These are phyloP conservation scores for Amitus sp. DNA, from an alignment of 2,888 invertebrate genomes.

Conservation along the genomic window DNA sequence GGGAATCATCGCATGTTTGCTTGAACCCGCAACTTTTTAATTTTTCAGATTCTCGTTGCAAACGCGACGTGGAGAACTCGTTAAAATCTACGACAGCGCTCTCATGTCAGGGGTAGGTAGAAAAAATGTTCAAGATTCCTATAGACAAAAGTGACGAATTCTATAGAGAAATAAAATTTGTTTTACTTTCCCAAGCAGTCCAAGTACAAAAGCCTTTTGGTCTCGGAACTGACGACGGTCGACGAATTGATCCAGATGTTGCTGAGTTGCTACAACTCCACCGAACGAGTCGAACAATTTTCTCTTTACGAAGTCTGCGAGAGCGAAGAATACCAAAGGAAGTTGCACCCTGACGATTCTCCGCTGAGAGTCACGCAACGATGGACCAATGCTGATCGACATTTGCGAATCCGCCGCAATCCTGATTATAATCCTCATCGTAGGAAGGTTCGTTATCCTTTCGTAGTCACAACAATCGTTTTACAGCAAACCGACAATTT, in stretches of 20 bases:
- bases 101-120: conserved; percentile 79
- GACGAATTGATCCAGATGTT: conserved; percentile 87
- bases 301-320: conserved; percentile 87
- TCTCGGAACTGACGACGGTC: conserved; percentile 89
- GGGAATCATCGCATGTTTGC: too few relatives aligned
- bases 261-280: conserved; percentile 85
- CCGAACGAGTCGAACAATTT: conserved; percentile 86
- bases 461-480: conserved; percentile 2
- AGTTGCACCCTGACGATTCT: conserved; percentile 87
- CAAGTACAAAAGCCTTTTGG: conserved; percentile 90
- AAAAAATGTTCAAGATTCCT: neutral
- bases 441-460: conserved; percentile 54
- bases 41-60: conserved; percentile 86
- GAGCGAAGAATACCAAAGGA: conserved; percentile 87
- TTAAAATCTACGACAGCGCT: conserved; percentile 91
- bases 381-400: conserved; percentile 74
- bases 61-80: conserved; percentile 88
- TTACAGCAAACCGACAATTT: too few relatives aligned
- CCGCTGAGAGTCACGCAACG: conserved; percentile 82
- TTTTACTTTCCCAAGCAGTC: conserved; percentile 71
- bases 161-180: too few relatives aligned
- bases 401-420: conserved; percentile 85
- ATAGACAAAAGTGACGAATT: too few relatives aligned
- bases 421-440: conserved; percentile 76
- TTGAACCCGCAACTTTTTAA: too few relatives aligned